Evolutionary conservation across 53 echinoderm and acorn worm genomes (phyloP).

Genomic region (Stichopus horrens): DNA sequence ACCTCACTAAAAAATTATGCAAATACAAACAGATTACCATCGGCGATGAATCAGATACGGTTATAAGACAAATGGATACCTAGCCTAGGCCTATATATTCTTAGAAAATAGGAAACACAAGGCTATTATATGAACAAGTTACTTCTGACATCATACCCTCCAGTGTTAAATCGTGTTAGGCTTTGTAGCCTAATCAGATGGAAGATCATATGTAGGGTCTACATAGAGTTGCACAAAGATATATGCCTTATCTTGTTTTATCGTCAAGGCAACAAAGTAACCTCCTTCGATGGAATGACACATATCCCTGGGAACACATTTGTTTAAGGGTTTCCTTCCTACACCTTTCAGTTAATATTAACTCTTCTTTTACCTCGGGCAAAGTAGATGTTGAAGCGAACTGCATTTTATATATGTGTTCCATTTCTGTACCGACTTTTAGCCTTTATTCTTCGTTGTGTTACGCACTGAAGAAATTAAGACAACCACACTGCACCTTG

Average conservation of each 20-base stretch:
- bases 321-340: not conserved
- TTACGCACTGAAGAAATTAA: not conserved
- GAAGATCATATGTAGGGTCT: not conserved
- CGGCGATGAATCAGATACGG: not conserved
- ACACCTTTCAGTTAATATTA: not conserved
- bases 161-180: not conserved
- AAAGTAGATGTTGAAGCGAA: not conserved
- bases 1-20: not conserved
- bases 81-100: no score
- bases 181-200: conserved; percentile 3
- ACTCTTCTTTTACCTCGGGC: not conserved
- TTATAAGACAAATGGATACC: not conserved
- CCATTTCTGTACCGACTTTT: not conserved
- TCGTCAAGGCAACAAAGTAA: not conserved
- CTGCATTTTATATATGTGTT: not conserved
- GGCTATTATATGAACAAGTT: not conserved
- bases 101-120: not conserved
- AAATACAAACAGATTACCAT: not conserved
- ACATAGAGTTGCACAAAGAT: no score
- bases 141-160: not conserved
- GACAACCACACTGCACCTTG: not conserved
- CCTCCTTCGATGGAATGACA: not conserved
- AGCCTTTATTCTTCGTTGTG: not conserved
- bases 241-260: not conserved
- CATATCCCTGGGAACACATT: conserved; percentile 1